Conservation (phyloP, 2,888 invertebrate species). For the Uloborus plumipes region DNA sequence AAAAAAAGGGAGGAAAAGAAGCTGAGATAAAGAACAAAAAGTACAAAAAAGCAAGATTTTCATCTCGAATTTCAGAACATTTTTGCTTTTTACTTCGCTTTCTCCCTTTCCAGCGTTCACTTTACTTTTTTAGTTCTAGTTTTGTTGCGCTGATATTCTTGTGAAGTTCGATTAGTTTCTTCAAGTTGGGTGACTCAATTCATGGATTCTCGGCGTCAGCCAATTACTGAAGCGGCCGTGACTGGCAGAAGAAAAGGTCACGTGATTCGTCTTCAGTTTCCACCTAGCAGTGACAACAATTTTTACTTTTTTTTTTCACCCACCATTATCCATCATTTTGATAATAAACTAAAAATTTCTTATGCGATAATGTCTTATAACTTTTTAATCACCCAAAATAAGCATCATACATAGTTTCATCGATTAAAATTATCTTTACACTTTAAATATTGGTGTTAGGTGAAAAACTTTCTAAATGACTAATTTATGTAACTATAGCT, state of each 20-base stretch:
- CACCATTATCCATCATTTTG: conserved; percentile 30
- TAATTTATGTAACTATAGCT: too few relatives aligned
- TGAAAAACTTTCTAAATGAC: too few relatives aligned
- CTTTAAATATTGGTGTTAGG: too few relatives aligned
- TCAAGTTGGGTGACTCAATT: conserved; percentile 64
- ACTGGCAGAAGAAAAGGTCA: conserved; percentile 64
- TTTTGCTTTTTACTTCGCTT: conserved; percentile 28
- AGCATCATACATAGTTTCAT: too few relatives aligned
- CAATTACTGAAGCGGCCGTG: conserved; percentile 61
- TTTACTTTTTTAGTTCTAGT: conserved; percentile 29
- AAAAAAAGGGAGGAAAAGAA: conserved; percentile 26
- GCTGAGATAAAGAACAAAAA: conserved; percentile 20
- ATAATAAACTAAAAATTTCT: neutral
- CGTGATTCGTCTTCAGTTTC: conserved; percentile 62
- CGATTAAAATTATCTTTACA: too few relatives aligned
- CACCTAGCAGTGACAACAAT: conserved; percentile 41
- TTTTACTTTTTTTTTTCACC: conserved; percentile 35
- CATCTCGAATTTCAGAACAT: conserved; percentile 62
- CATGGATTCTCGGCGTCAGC: conserved; percentile 58
- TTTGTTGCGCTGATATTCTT: conserved; percentile 60
- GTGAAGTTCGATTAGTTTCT: conserved; percentile 65
- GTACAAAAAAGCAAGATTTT: conserved; percentile 44
- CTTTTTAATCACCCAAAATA: too few relatives aligned
- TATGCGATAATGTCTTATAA: too few relatives aligned
- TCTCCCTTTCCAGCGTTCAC: conserved; percentile 8